These are phyloP conservation scores for Semicossyphus pulcher DNA, from an alignment of 2,113 vertebrate species.

Conservation along the genomic window DNA sequence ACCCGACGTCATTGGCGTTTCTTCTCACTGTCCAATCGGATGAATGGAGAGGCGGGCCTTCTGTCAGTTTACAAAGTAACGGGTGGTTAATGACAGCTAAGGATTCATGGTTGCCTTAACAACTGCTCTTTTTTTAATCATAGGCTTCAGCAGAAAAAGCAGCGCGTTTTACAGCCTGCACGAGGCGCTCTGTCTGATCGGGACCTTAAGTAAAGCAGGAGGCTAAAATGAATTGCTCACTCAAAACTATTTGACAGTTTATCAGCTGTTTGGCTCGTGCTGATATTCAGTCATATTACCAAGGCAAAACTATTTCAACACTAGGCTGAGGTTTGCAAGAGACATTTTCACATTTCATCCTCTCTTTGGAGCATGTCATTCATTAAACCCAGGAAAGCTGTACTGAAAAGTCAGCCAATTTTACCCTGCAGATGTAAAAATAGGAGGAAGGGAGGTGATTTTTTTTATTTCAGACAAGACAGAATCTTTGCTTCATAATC, in stretches of 20 bases:
- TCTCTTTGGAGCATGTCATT: conserved; percentile 51
- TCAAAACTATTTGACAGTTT: conserved; percentile 2
- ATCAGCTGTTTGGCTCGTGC: conserved; percentile 14
- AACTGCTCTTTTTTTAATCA: too few relatives aligned
- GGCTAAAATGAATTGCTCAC: background rate
- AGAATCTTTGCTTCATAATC: conserved; percentile 70
- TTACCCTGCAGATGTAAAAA: conserved; percentile 62
- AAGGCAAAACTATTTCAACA: conserved; percentile 31
- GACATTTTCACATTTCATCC: conserved; percentile 57
- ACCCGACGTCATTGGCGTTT: too few relatives aligned
- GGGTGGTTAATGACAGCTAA: too few relatives aligned
- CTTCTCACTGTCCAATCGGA: too few relatives aligned
- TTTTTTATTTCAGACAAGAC: conserved; percentile 50
- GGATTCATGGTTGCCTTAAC: too few relatives aligned
- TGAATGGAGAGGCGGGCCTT: too few relatives aligned
- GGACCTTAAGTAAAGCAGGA: background rate
- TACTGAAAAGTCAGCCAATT: conserved; percentile 57
- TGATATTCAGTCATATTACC: conserved; percentile 6
- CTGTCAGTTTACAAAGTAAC: too few relatives aligned
- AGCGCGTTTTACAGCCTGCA: too few relatives aligned
- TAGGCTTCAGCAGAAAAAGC: too few relatives aligned
- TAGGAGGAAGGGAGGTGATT: conserved; percentile 36
- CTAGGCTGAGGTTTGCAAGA: conserved; percentile 29
- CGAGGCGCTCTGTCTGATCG: too few relatives aligned
- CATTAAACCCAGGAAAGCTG: conserved; percentile 56